Percentiles rank a stretch among this genome's conserved stretches.
Evolutionary conservation across 2,797 vertebrate genomes (phyloP).

Genomic region (Fratercula arctica): DNA sequence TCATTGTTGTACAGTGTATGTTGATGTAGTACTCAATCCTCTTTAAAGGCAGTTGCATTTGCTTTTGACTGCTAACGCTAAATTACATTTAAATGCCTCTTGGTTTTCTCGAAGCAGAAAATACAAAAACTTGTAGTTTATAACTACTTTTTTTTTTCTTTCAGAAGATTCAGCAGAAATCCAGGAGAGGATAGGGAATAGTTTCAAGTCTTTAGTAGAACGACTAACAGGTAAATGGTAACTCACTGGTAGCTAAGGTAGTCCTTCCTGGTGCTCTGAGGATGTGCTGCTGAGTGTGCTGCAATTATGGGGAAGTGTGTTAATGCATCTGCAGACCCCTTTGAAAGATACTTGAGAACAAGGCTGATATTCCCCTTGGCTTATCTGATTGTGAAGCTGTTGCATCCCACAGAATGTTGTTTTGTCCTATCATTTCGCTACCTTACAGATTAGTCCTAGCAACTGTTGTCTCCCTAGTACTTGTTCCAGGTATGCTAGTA

Average conservation of each 20-base stretch:
- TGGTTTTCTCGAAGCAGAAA: background rate
- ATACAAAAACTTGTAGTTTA: background rate
- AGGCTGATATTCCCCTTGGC: background rate
- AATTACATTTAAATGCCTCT: background rate
- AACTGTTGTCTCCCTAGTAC: background rate
- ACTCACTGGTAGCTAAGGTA: background rate
- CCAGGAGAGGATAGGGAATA: slow-evolving; percentile 91
- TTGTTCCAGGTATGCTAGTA: background rate
- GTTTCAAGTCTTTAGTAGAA: slow-evolving; percentile 88
- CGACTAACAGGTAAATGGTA: slow-evolving; percentile 89
- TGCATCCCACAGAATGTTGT: background rate
- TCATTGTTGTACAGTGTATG: background rate
- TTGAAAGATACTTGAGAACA: background rate
- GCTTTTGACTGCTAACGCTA: background rate
- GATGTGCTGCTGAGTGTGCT: background rate
- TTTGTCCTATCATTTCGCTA: background rate
- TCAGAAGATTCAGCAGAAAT: slow-evolving; percentile 90
- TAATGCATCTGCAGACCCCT: background rate
- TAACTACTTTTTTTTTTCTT: background rate
- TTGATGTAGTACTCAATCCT: background rate
- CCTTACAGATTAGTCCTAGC: background rate
- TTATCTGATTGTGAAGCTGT: background rate
- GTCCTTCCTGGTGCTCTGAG: background rate
- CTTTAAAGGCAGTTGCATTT: background rate
- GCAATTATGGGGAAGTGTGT: background rate